phyloP scores from a whole-genome alignment of 2,113 vertebrate species.

The Bubo scandiacus region DNA sequence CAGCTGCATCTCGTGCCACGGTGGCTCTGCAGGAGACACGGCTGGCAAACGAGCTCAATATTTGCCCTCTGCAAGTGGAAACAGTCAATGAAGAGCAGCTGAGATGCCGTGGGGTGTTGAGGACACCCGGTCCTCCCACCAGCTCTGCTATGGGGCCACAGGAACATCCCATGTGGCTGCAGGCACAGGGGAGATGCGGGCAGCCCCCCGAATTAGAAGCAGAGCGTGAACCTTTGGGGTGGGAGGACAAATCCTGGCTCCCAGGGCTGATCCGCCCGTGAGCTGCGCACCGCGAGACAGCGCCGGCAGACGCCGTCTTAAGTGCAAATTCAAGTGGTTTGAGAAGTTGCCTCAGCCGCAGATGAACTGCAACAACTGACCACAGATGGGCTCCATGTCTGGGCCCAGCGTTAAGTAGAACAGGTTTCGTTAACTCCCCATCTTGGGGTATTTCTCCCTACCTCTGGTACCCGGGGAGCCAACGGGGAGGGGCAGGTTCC shows the following conservation, averaged over 20 bases:
- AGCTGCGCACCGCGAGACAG: not conserved
- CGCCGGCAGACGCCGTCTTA: not conserved
- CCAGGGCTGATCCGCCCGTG: fast-evolving
- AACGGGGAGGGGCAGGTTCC: not conserved
- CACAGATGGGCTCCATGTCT: not conserved
- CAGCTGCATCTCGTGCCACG: fast-evolving
- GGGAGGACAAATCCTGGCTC: not conserved
- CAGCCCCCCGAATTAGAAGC: not conserved
- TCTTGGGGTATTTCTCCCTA: not conserved
- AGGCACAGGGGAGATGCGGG: fast-evolving
- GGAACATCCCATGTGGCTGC: not conserved
- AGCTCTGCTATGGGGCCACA: fast-evolving
- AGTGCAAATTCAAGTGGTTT: not conserved
- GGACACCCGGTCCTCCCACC: not conserved
- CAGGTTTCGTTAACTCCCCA: conserved; percentile 33
- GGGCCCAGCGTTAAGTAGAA: not conserved
- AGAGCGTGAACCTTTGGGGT: fast-evolving
- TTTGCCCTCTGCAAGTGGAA: not conserved
- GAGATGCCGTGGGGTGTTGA: fast-evolving
- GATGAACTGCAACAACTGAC: not conserved
- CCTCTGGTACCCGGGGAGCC: not conserved
- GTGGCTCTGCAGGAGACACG: fast-evolving
- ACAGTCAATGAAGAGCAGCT: fast-evolving
- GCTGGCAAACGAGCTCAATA: fast-evolving
- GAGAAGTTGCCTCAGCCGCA: not conserved